Evolutionary conservation across 2,888 invertebrate species (phyloP), one percentile per base, ranked within the genome.

Genomic region (Drosophila stalkeri): DNA sequence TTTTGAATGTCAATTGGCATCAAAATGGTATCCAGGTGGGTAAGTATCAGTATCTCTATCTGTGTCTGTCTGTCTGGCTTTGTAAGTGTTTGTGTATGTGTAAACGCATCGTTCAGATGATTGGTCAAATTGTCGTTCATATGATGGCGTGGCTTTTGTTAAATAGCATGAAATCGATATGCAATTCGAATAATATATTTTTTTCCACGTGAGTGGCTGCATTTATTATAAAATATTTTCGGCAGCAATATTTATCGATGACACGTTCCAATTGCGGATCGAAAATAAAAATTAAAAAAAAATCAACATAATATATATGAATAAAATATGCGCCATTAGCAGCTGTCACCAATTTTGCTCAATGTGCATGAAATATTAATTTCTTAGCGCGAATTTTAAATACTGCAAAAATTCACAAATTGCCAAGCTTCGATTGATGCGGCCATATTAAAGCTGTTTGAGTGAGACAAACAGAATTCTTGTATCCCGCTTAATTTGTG

Each of bases 111-210:
- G 82, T 70, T 84, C 82, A 81, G 72, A 77, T 82, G 80, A 88
- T 82, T 85, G 86, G 63, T 69, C 81, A 82, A 84, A 89, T 80
- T 70, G 77, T 66, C 70, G 59, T 70, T 71, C 65, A 46, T 70
- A 84, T 84, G 82, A 84, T 80, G 78, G 69, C 63, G 37, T 33
- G 27, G 73, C 71, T 77, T 77, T 69, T 69, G 76, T 49, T 82
- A 78, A 89, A 89, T 56, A 80, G 89, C 83, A 66, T 90, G 66
- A 89, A 90, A 90, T 89, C 76, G 59, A 80, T 83, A 68, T 79
- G 87, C 87, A 82, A 89, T 90, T 89, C 85, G 86, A 83, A 85
- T 60, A 75, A 77, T 77, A 86, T 80, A 86, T 83, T 80, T 86
- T 86, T 83, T 80, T 86, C 75, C 80, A 73, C 77, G 54, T 74